phyloP scores from a whole-genome alignment of 53 echinoderm and acorn worm genomes.

The Pentamera pediparva region DNA sequence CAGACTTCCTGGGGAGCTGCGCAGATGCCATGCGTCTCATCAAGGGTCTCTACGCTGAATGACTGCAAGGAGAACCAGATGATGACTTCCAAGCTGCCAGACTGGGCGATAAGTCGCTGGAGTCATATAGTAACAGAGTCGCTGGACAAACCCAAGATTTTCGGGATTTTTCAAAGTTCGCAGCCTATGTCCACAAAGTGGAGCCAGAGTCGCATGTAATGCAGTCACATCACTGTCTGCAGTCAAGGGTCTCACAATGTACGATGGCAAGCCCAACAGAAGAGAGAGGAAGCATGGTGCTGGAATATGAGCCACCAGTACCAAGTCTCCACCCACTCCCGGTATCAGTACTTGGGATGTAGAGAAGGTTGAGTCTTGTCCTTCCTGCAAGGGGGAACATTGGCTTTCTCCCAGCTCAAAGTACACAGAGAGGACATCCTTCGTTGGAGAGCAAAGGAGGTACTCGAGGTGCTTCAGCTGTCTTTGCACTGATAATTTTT shows the following conservation, averaged over 20 bases:
- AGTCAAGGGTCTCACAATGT: neutral
- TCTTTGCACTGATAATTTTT: slow-evolving; percentile 39
- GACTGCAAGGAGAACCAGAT: slow-evolving; percentile 58
- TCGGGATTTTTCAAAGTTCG: slow-evolving; percentile 40
- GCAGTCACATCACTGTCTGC: slow-evolving; percentile 42
- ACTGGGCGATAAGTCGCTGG: slow-evolving; percentile 46
- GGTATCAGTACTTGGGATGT: neutral
- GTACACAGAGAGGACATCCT: slow-evolving; percentile 19
- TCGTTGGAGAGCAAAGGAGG: slow-evolving; percentile 30
- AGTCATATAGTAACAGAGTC: slow-evolving; percentile 43
- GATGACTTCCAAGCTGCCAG: slow-evolving; percentile 45
- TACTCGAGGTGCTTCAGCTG: slow-evolving; percentile 55
- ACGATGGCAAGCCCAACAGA: no score
- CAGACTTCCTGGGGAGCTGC: slow-evolving; percentile 48
- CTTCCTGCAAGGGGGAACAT: slow-evolving; percentile 42
- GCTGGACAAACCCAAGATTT: slow-evolving; percentile 17
- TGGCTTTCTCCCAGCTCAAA: slow-evolving; percentile 6
- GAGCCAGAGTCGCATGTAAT: slow-evolving; percentile 56
- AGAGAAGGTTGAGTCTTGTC: slow-evolving; percentile 21
- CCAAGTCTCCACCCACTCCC: slow-evolving; percentile 11
- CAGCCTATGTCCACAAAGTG: slow-evolving; percentile 34
- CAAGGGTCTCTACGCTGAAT: slow-evolving; percentile 31
- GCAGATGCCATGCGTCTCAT: slow-evolving; percentile 54
- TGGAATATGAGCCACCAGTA: no score
- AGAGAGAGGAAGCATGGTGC: neutral